Base-by-base conservation (phyloP, 2,888 invertebrate genomes). In the Synergus itoensis region DNA sequence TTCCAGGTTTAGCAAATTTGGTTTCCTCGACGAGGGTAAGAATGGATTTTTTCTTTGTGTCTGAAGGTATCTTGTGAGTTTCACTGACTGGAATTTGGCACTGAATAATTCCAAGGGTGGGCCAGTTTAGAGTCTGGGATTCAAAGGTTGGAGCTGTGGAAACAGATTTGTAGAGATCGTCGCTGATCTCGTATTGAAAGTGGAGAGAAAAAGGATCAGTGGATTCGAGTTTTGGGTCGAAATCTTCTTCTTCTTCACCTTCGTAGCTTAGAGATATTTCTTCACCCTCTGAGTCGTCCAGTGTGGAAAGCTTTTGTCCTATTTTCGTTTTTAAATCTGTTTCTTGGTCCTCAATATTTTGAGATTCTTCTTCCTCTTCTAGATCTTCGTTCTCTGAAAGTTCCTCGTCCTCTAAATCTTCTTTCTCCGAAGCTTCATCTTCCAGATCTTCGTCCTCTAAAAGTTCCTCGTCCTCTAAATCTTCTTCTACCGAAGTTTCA, bases 131-230 rank as follows among this genome's bases (percentile, higher is more conserved):
- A 21, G 90, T 92, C 0, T 89, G 86, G 16, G 89, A 92, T 79
- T 94, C 92, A 0, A 90, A 86, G 45, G 89, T 88, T 7, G 95
- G 94, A 18, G 86, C 88, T 76, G 92, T 93, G 76, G 95, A 94
- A 0, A 96, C 90, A 4, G 94, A 93, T 76, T 95, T 93, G 41
- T 96, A 92, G 81, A 97, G 91, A 77, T 94, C 94, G 81, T 95
- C 94, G 81, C 93, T 93, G 79, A 97, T 92, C 84, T 97, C 96
- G 91, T 94, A 93, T 80, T 94, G 94, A 8, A 96, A 92, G 92
- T 97, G 97, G 87, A 94, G 93, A 0, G 93, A 93, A 91, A 97
- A 97, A 1, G 96, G 95, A 92, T 97, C 73, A 36, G 73, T 53
- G 11, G 16, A n/a, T 73, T 73, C 73, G 16, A n/a, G n/a, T 73